Base-by-base conservation (phyloP, 2,797 vertebrate genomes). In the Caiman crocodilus region DNA sequence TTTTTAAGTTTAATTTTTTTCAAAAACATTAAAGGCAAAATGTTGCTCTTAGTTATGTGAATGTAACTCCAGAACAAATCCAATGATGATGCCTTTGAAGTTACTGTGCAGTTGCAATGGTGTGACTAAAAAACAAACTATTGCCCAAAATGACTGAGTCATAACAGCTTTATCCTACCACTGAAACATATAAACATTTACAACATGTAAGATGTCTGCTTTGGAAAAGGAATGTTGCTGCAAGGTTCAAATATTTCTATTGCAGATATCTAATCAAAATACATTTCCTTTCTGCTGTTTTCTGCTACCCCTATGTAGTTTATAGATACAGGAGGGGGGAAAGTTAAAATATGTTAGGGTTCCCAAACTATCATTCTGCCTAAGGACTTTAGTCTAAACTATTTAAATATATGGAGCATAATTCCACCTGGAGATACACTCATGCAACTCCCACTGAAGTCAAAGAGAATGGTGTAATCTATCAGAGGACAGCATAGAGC, bases 161-260 rank as follows among this genome's bases (percentile, higher is more conserved):
- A 79, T 89, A 95, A 87, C 26, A 95, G 94, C 93, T 95, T 96
- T 95, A 88, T 69, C 76, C 88, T 82, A 94, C 59, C 80, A 77
- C 87, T 73, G 64, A 93, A 91, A 91, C 10, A n/a, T 77, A 85
- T 81, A 95, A 96, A 97, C 94, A 96, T 78, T 92, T 90, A 76
- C 87, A 94, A 87, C 78, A 50, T 61, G 63, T 65, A 93, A 88
- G 71, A 96, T 58, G 84, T 77, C 95, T 92, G 95, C 95, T 96
- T 90, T 84, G 92, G 95, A 94, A 96, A 93, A 89, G 87, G 57
- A 92, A 76, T 26, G 55, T 67, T 93, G 73, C 88, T 92, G 56
- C 89, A 85, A 90, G 26, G 71, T 92, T 95, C 94, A 94, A 97
- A 94, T 93, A 96, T 95, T 94, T 96, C 93, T 75, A 90, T 28